phyloP scores from a whole-genome alignment of 2,888 invertebrate species.

The Stegana nigrithorax region DNA sequence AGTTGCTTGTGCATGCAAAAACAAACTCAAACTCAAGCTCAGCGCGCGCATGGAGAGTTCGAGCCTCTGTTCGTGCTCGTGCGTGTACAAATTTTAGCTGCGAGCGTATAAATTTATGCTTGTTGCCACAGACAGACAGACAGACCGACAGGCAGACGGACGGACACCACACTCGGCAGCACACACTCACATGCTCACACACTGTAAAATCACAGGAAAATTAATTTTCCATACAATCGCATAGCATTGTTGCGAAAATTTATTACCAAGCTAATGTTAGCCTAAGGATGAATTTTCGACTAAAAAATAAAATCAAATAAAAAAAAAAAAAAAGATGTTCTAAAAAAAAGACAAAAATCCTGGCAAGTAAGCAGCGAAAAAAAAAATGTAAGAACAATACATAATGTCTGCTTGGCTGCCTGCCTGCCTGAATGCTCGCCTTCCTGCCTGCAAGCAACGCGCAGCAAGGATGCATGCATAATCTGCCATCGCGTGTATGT shows the following conservation, averaged over 20 bases:
- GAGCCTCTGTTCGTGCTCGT: no score
- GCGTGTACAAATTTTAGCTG: neutral
- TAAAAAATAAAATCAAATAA: neutral
- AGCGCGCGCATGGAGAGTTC: no score
- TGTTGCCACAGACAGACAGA: neutral
- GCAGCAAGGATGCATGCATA: slow-evolving; percentile 16
- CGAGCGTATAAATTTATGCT: neutral
- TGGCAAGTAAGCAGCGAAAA: neutral
- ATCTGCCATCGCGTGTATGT: slow-evolving; percentile 25
- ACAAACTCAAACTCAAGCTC: no score
- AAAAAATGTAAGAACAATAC: slow-evolving; percentile 8
- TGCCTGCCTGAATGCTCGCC: slow-evolving; percentile 19
- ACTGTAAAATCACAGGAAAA: slow-evolving; percentile 53
- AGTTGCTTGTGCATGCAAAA: no score
- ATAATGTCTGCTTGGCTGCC: neutral
- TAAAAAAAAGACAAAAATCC: slow-evolving; percentile 1
- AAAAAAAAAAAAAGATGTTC: no score
- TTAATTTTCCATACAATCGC: slow-evolving; percentile 51
- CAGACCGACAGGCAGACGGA: neutral
- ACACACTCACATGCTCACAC: slow-evolving; percentile 5
- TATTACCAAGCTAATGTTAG: slow-evolving; percentile 54
- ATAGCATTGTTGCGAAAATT: slow-evolving; percentile 49
- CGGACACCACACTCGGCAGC: neutral
- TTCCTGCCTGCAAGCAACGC: no score
- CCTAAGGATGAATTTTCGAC: slow-evolving; percentile 43